phyloP scores from a whole-genome alignment of 2,797 vertebrate genomes.

The Champsocephalus gunnari region DNA sequence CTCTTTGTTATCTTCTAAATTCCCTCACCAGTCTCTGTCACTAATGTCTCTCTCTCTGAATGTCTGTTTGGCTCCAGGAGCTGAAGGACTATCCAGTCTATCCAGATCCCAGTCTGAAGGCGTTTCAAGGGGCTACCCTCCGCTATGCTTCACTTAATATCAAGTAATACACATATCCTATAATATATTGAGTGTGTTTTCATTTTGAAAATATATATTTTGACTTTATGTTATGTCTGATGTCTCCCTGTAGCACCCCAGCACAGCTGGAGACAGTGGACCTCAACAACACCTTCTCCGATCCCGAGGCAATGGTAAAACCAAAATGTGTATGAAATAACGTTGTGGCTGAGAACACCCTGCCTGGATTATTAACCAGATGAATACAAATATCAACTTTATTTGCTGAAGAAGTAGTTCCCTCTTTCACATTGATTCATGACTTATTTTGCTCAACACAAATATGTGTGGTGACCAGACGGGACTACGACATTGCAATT shows the following conservation, averaged over 20 bases:
- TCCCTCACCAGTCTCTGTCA: background rate
- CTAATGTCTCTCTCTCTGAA: slow-evolving; percentile 9
- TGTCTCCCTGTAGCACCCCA: slow-evolving; percentile 82
- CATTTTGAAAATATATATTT: background rate
- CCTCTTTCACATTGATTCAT: background rate
- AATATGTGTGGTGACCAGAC: background rate
- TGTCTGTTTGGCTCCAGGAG: slow-evolving; percentile 83
- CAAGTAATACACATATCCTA: slow-evolving; percentile 82
- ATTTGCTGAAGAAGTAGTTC: background rate
- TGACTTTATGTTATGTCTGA: background rate
- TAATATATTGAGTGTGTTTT: background rate
- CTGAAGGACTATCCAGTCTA: slow-evolving; percentile 94
- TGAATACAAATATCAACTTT: too few relatives aligned
- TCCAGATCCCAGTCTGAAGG: slow-evolving; percentile 96
- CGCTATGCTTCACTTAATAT: slow-evolving; percentile 95
- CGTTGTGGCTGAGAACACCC: background rate
- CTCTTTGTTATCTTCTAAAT: background rate
- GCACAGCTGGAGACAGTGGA: slow-evolving; percentile 92
- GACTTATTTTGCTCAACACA: slow-evolving; percentile 5
- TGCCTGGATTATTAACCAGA: background rate
- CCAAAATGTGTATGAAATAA: slow-evolving; percentile 6
- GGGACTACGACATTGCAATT: background rate
- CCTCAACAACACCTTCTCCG: slow-evolving; percentile 90
- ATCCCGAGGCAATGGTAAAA: slow-evolving; percentile 93
- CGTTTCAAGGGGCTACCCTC: slow-evolving; percentile 95